Conservation (phyloP, 1,140 invertebrate species). For the Papilio machaon region DNA sequence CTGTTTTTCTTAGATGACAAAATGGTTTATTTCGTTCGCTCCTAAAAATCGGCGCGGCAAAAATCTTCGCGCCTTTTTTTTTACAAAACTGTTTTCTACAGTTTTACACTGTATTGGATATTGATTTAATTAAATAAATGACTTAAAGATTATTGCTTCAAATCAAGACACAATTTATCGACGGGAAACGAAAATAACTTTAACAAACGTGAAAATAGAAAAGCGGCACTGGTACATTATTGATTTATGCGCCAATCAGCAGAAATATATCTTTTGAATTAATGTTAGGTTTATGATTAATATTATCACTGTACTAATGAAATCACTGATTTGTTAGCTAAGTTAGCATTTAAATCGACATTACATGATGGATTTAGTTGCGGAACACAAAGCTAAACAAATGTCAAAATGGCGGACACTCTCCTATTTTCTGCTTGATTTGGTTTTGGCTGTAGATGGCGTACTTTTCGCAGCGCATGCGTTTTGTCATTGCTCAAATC, state of each 20-base stretch:
- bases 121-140: conserved; percentile 39
- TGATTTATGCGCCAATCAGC: conserved; percentile 70
- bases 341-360: conserved; percentile 54
- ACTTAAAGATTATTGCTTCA: conserved; percentile 41
- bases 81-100: conserved; percentile 52
- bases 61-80: conserved; percentile 76
- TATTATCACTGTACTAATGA: conserved; percentile 50
- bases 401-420: conserved; percentile 79
- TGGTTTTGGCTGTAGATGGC: conserved; percentile 63
- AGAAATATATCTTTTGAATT: conserved; percentile 55
- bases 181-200: conserved; percentile 53
- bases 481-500: conserved; percentile 55
- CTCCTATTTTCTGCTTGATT: conserved; percentile 53
- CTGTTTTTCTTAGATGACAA: conserved; percentile 47
- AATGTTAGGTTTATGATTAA: conserved; percentile 48
- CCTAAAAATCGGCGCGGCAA: conserved; percentile 51
- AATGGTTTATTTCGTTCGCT: conserved; percentile 51
- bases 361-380: conserved; percentile 67
- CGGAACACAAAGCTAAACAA: conserved; percentile 79
- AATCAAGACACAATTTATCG: conserved; percentile 38
- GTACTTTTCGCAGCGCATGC: conserved; percentile 61
- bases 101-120: conserved; percentile 40
- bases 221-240: conserved; percentile 75
- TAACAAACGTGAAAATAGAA: conserved; percentile 68
- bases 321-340: conserved; percentile 50